Evolutionary conservation across 2,797 vertebrate genomes (phyloP).

Genomic region (Oceanodroma leucorhoa): DNA sequence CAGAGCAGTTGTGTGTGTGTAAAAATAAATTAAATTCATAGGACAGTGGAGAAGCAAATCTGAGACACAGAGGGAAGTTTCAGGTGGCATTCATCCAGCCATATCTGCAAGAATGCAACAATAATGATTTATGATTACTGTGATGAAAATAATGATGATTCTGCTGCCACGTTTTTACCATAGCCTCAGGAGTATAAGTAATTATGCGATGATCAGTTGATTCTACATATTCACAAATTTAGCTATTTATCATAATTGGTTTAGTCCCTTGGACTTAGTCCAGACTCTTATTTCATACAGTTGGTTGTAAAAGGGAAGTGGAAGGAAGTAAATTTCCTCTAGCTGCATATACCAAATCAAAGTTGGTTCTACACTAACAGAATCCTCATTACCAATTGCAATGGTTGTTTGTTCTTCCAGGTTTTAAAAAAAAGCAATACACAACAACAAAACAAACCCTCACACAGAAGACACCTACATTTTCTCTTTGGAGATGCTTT

Average conservation of each 20-base stretch:
- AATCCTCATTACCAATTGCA: not conserved
- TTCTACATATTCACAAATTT: slow-evolving; percentile 57
- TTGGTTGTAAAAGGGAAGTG: slow-evolving; percentile 17
- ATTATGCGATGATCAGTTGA: slow-evolving; percentile 59
- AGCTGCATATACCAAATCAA: not conserved
- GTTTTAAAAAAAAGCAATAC: not conserved
- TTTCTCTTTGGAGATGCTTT: not conserved
- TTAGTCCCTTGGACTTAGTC: slow-evolving; percentile 56
- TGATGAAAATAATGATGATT: slow-evolving; percentile 57
- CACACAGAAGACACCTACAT: not conserved
- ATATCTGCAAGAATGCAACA: not conserved
- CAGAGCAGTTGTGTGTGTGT: not conserved
- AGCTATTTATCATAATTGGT: slow-evolving; percentile 66
- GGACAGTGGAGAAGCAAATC: not conserved
- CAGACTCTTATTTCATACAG: slow-evolving; percentile 26
- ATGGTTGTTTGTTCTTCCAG: not conserved
- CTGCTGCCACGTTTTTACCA: slow-evolving; percentile 3
- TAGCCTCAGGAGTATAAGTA: slow-evolving; percentile 44
- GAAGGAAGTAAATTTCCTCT: slow-evolving; percentile 19
- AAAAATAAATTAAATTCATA: slow-evolving; percentile 25
- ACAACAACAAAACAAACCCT: not conserved
- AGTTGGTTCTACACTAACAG: not conserved
- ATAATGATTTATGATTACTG: slow-evolving; percentile 62
- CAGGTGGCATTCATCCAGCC: slow-evolving; percentile 45
- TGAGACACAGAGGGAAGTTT: not conserved